A percentile compares a stretch with the other conserved stretches of the same genome.
These are phyloP conservation scores for Pachyramphus minor DNA, from an alignment of 2,113 vertebrate species.

Conservation along the genomic window DNA sequence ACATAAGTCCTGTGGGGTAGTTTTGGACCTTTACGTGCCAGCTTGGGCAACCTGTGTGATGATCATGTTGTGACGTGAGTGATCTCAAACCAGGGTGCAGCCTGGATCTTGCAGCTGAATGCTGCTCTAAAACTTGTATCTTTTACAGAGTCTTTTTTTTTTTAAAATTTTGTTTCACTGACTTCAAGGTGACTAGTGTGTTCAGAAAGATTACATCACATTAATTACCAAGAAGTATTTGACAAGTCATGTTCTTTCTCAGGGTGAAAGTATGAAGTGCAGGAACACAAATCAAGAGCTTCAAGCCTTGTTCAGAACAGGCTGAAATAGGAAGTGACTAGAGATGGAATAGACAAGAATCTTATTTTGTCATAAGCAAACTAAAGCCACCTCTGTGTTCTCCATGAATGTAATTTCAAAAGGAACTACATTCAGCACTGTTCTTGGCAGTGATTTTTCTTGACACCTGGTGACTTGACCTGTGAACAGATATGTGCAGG, in stretches of 20 bases:
- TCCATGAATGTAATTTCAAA: neutral
- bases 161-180: neutral
- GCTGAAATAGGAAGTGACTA: neutral
- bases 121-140: neutral
- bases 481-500: neutral
- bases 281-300: neutral
- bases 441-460: neutral
- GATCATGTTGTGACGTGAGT: fast-evolving
- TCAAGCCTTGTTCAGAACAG: neutral
- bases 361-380: neutral
- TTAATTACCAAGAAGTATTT: neutral
- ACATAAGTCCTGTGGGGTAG: neutral
- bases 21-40: neutral
- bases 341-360: neutral
- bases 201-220: neutral
- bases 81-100: neutral
- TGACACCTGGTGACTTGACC: neutral
- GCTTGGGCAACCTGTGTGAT: neutral
- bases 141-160: neutral
- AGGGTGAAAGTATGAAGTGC: neutral
- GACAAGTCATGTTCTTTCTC: neutral
- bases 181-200: neutral
- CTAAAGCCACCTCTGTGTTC: neutral
- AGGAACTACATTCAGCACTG: neutral
- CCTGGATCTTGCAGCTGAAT: neutral